Base-by-base conservation (phyloP, 2,888 invertebrate genomes). In the Leptinotarsa peninsularis region DNA sequence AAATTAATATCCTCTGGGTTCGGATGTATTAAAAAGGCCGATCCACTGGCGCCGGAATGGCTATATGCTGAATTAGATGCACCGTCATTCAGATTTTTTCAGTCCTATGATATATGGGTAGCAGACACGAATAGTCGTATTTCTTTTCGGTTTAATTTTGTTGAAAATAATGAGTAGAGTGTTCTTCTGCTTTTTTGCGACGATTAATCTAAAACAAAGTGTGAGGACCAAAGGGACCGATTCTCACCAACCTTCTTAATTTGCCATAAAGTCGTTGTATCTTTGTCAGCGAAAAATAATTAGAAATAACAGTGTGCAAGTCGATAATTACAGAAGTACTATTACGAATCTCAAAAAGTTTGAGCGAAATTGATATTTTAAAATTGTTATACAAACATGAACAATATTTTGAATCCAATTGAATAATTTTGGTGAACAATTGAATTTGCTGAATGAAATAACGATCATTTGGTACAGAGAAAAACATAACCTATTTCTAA, bases 1-100 rank as follows among this genome's bases (percentile, higher is more conserved):
- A 76, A 78, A 77, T 78, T 74, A 74, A 73, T 74, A 72, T 72
- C 76, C 67, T 68, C 74, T 73, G 74, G 80, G 83, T 86, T 83
- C 84, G 85, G 85, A 85, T 85, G 85, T 84, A 80, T 23, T 14
- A 73, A 82, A 84, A 84, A 83, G 85, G 82, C 77, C 75, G 76
- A 72, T 66, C 60, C 73, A 66, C 71, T 81, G 87, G 87, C 87
- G 87, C 86, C 86, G 84, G 78, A 75, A 79, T 77, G 87, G 85
- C 86, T 86, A 81, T 84, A 85, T 83, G 85, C 83, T 82, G 86
- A 86, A 86, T 87, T 87, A 86, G 85, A 86, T 85, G 83, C 86
- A 85, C 84, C 82, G 81, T 81, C 82, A 81, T 81, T 80, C 81
- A 79, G 79, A 80, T 81, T 83, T 82, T 83, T 84, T 63, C 78